Evolutionary conservation across 2,113 vertebrate genomes (phyloP).

Genomic region (Odobenus rosmarus): DNA sequence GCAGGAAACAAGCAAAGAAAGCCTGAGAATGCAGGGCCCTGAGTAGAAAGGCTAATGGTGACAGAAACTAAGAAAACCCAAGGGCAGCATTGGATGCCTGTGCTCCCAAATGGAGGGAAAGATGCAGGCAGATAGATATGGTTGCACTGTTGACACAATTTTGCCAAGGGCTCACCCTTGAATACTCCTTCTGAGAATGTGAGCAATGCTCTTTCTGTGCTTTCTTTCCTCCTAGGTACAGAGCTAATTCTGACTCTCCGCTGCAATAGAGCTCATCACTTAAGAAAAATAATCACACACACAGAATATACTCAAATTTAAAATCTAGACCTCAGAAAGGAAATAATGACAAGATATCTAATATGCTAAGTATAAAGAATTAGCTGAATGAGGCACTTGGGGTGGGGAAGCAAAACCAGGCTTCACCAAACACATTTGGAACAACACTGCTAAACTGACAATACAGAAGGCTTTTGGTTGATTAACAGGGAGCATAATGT

Average conservation of each 20-base stretch:
- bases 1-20: slow-evolving; percentile 43
- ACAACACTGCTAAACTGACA: neutral
- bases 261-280: slow-evolving; percentile 67
- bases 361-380: slow-evolving; percentile 85
- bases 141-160: neutral
- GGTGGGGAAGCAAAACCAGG: slow-evolving; percentile 73
- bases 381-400: slow-evolving; percentile 84
- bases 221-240: slow-evolving; percentile 48
- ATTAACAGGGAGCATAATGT: neutral
- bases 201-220: slow-evolving; percentile 57
- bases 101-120: slow-evolving; percentile 13
- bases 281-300: slow-evolving; percentile 65
- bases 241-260: slow-evolving; percentile 42
- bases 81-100: neutral
- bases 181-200: neutral
- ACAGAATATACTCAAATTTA: slow-evolving; percentile 81
- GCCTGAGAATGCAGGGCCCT: neutral
- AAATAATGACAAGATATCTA: slow-evolving; percentile 84
- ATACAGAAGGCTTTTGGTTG: slow-evolving; percentile 24
- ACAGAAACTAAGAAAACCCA: slow-evolving; percentile 12
- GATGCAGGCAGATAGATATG: neutral
- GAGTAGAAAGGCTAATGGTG: neutral
- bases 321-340: slow-evolving; percentile 83
- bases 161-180: neutral
- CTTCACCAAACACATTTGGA: slow-evolving; percentile 50